Conservation (phyloP, 2,888 invertebrate species). For the Heliconius aoede region DNA sequence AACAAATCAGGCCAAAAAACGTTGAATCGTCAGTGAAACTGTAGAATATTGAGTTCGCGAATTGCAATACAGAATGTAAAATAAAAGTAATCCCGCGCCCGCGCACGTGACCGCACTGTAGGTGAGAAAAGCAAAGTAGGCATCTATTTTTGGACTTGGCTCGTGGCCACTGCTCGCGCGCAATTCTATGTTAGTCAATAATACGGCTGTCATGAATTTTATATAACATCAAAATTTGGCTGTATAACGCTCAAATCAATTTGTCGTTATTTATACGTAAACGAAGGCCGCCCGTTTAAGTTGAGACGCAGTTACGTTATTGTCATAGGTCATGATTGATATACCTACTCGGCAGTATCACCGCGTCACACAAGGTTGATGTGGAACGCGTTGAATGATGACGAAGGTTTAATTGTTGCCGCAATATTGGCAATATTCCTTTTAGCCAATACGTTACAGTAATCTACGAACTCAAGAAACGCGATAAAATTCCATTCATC, state of each 20-base stretch:
- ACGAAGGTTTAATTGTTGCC: constrained; percentile 40
- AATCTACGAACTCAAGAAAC: constrained; percentile 26
- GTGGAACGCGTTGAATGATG: constrained; percentile 37
- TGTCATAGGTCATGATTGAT: constrained; percentile 40
- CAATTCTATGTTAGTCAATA: constrained; percentile 69
- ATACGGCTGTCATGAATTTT: constrained; percentile 49
- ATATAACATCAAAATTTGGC: constrained; percentile 46
- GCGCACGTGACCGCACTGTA: constrained; percentile 73
- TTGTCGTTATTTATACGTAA: background rate
- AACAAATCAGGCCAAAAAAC: background rate
- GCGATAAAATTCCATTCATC: constrained; percentile 34
- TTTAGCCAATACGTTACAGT: too few relatives aligned
- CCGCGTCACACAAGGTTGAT: constrained; percentile 37
- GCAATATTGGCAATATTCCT: constrained; percentile 21
- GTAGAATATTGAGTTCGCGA: constrained; percentile 20
- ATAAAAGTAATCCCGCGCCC: constrained; percentile 36
- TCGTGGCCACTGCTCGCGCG: constrained; percentile 62
- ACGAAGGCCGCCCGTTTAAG: background rate
- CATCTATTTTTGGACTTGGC: constrained; percentile 75
- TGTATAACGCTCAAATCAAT: constrained; percentile 34
- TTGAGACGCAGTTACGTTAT: constrained; percentile 11
- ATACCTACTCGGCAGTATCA: constrained; percentile 26
- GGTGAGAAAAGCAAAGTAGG: constrained; percentile 69
- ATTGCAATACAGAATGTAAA: constrained; percentile 32
- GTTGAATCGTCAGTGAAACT: constrained; percentile 9